Percentiles rank a stretch among this genome's conserved stretches.
These are phyloP conservation scores for Pelvicachromis taeniatus DNA, from an alignment of 2,113 vertebrate species.

Conservation along the genomic window DNA sequence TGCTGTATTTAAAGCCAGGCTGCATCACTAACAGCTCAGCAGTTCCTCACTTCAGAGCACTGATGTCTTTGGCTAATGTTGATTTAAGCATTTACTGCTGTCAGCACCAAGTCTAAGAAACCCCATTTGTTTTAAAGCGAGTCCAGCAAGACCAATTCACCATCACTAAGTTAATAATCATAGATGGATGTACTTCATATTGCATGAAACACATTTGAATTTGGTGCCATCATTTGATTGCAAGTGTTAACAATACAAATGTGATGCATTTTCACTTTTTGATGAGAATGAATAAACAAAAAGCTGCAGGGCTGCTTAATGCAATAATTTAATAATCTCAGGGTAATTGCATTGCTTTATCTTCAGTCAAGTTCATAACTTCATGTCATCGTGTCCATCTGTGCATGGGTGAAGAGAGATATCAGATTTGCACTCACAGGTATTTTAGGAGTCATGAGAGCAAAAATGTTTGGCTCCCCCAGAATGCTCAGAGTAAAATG, in stretches of 20 bases:
- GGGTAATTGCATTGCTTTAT: slow-evolving; percentile 23
- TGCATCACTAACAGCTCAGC: slow-evolving; percentile 35
- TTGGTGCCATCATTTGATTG: slow-evolving; percentile 42
- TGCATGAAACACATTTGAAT: slow-evolving; percentile 36
- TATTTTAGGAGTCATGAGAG: slow-evolving; percentile 32
- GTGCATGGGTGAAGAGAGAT: slow-evolving; percentile 6
- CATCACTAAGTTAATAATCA: slow-evolving; percentile 53
- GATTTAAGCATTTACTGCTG: slow-evolving; percentile 46
- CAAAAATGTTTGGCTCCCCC: slow-evolving; percentile 9
- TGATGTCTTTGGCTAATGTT: slow-evolving; percentile 50
- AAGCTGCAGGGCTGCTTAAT: not conserved
- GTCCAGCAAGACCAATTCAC: slow-evolving; percentile 35
- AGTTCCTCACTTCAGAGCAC: slow-evolving; percentile 13
- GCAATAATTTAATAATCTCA: not conserved
- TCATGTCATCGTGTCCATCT: slow-evolving; percentile 3
- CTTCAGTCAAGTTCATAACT: slow-evolving; percentile 6
- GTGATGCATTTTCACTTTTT: slow-evolving; percentile 27
- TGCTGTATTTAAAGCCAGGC: slow-evolving; percentile 5
- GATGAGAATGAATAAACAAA: slow-evolving; percentile 26
- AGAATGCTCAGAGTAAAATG: not conserved
- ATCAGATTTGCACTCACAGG: slow-evolving; percentile 15
- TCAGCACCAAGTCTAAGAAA: slow-evolving; percentile 31
- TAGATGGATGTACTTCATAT: slow-evolving; percentile 57
- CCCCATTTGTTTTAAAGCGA: slow-evolving; percentile 48
- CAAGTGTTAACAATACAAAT: slow-evolving; percentile 19